Conservation (phyloP, 92 coral and sea anemone genomes). For the Epizoanthus ramosus region DNA sequence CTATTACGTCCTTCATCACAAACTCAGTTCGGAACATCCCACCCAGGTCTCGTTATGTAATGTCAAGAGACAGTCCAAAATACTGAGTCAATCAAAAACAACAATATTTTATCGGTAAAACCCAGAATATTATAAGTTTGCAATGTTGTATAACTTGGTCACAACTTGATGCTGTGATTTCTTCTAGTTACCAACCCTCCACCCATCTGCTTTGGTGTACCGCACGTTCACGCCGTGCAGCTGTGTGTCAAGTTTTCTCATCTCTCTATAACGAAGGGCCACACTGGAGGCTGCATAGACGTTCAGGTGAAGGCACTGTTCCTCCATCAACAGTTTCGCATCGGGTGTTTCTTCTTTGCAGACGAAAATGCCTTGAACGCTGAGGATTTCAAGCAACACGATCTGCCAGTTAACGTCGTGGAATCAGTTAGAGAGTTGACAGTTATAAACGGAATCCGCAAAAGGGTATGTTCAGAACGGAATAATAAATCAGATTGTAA, state of each 20-base stretch:
- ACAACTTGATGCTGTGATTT: too few relatives aligned
- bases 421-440: not conserved
- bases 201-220: slow-evolving; percentile 64
- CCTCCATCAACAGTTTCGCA: slow-evolving; percentile 4
- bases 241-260: slow-evolving; percentile 48
- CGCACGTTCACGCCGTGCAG: slow-evolving; percentile 40
- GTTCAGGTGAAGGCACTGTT: slow-evolving; percentile 25
- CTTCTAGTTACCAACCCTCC: slow-evolving; percentile 52
- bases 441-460: too few relatives aligned
- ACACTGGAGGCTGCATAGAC: slow-evolving; percentile 53
- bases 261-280: slow-evolving; percentile 41
- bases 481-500: too few relatives aligned
- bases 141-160: too few relatives aligned
- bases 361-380: not conserved
- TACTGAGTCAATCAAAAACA: too few relatives aligned
- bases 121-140: too few relatives aligned
- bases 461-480: too few relatives aligned
- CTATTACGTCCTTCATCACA: too few relatives aligned
- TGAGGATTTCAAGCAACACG: not conserved
- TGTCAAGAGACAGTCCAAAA: too few relatives aligned
- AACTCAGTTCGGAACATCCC: too few relatives aligned
- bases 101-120: too few relatives aligned
- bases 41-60: too few relatives aligned
- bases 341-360: slow-evolving; percentile 57
- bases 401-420: not conserved